Evolutionary conservation across 2,113 vertebrate genomes (phyloP).

Genomic region (Heterochromis multidens): DNA sequence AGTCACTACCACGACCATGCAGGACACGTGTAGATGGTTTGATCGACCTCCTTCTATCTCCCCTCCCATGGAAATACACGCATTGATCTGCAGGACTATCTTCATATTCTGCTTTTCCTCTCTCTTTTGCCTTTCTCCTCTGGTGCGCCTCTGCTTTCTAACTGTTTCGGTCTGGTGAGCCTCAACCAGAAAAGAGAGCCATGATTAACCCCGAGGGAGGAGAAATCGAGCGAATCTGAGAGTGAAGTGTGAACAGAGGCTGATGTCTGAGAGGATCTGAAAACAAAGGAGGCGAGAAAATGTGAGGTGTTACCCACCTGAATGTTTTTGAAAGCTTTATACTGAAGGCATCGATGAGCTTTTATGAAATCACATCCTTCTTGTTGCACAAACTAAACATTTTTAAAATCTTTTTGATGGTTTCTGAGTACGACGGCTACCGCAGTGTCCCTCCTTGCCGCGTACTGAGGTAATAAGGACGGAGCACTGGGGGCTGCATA

Average conservation of each 20-base stretch:
- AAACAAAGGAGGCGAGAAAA: neutral
- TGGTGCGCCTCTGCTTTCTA: neutral
- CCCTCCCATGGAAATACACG: neutral
- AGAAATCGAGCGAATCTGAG: neutral
- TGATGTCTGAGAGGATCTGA: neutral
- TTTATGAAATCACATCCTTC: neutral
- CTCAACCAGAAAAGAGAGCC: neutral
- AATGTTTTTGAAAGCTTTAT: neutral
- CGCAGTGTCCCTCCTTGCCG: neutral
- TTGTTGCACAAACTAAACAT: neutral
- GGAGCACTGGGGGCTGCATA: neutral
- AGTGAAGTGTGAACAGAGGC: neutral
- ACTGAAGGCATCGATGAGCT: neutral
- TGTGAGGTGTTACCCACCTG: neutral
- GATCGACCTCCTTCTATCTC: neutral
- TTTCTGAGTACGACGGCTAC: neutral
- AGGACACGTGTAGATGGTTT: neutral
- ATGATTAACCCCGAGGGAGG: conserved; percentile 11
- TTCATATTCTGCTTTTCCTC: neutral
- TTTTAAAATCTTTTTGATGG: neutral
- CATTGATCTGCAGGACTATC: neutral
- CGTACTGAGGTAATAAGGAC: neutral
- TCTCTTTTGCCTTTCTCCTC: neutral
- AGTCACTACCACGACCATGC: fast-evolving
- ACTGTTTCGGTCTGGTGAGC: neutral